Base-by-base conservation (phyloP, 2,113 vertebrate genomes). In the Ornithorhynchus anatinus region DNA sequence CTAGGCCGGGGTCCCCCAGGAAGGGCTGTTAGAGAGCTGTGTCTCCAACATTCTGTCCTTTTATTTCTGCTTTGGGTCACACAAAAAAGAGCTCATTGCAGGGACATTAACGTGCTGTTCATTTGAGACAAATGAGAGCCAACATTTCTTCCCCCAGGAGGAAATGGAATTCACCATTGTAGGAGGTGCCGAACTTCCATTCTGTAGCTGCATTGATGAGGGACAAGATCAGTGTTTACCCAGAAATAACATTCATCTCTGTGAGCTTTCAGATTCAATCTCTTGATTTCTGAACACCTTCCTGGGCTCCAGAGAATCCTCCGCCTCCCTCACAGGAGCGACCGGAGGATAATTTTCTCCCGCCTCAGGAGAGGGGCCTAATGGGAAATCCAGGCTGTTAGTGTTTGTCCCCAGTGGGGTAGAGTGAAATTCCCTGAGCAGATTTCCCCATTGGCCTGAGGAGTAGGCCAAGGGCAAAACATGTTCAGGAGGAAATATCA, bases 171-270 rank as follows among this genome's bases (percentile, higher is more conserved):
- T 78, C 65, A 32, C 64, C 74, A 65, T 84, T 42, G 70, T 75
- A 64, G 76, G 76, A 57, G 57, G 69, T 64, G 63, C 63, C 63
- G 60, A 58, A 59, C 33, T 56, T 38, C 9, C 29, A 4, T 48
- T 23, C 52, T 48, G 39, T 60, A n/a, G 57, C 65, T 67, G 40
- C 23, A 59, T 53, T 62, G 60, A 42, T 70, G 23, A 68, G 32
- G 33, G 33, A 22, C 54, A n/a, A n/a, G n/a, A n/a, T n/a, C 80
- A 82, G 82, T 84, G 80, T 80, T 73, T 78, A 75, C 65, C 38
- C 59, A 66, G n/a, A n/a, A 70, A 67, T 78, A 60, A 47, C 53
- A 43, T 76, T 78, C 78, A 64, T 76, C 71, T 52, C 72, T 70
- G 51, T 76, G 33, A 29, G 57, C 79, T 51, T 76, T 75, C 73